Evolutionary conservation across 64 coral and sea anemone genomes (phyloP), one percentile per base, ranked within the genome.

Genomic region (Cladopsammia gracilis): DNA sequence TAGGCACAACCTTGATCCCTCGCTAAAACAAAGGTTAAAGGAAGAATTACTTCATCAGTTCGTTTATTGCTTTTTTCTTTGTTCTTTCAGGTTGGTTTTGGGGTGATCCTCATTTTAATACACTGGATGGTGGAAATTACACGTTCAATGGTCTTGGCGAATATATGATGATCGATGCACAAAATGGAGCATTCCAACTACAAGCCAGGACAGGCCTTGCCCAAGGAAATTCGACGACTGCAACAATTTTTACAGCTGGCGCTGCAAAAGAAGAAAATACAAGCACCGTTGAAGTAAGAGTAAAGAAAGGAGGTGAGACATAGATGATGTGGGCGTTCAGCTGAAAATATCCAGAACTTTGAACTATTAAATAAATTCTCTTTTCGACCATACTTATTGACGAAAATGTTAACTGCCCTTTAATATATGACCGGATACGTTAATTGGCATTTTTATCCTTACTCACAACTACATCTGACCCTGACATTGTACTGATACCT

Each of bases 81-180:
- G 22, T 79, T 11, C 3, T 6, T 52, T 1, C 25, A 93, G 91
- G 60, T 48, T 87, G 61, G 83, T 87, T 80, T 50, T 93, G 83
- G 73, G 84, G 91, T 49, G 91, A 93, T 71, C 91, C 91, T 25
- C 91, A 93, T 45, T 57, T 88, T 22, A 22, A 47, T 24, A 93
- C 91, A 16, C 64, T 93, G 20, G 91, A 93, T 18, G 82, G 62
- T 14, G 57, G 76, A 25, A 80, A 87, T 23, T 93, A 93, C 75
- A 93, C 91, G 4, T 93, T 93, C 42, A 93, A 93, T 25, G 91
- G 91, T 8, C 65, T 80, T 4, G 91, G 91, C 11, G 91, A 93
- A 73, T 93, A 88, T 52, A 46, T 65, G 4, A 78, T 93, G 72
- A 16, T 84, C 5, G 24, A 87, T 16, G 84, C 82, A 5, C 23